A percentile compares a stretch with the other conserved stretches of the same genome.
Conservation (phyloP, 2,113 vertebrate species). For the Halcyon malimbica region DNA sequence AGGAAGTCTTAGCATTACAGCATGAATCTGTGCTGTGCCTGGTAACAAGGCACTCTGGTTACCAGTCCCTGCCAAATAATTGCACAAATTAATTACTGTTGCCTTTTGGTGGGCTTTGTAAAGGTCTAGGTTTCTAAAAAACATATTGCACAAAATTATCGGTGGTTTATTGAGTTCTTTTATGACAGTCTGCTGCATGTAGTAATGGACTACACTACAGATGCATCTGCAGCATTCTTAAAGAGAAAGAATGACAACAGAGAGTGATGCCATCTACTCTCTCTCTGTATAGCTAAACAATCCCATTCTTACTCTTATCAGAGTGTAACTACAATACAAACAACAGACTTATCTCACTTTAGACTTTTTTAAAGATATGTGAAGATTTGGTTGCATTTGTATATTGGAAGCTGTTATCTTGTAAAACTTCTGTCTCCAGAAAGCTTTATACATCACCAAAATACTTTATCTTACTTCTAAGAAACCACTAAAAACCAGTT, state of each 20-base stretch:
- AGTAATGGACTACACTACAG: not conserved
- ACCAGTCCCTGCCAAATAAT: not conserved
- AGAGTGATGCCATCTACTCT: not conserved
- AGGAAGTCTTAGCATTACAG: not conserved
- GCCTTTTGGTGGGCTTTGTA: not conserved
- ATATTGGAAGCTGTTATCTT: not conserved
- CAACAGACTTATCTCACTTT: not conserved
- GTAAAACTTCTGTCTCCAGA: not conserved
- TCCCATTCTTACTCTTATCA: not conserved
- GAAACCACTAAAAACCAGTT: not conserved
- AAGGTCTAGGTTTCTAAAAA: not conserved
- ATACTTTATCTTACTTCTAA: not conserved
- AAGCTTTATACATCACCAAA: not conserved
- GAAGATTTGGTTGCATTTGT: not conserved
- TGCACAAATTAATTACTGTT: not conserved
- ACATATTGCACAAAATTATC: fast-evolving
- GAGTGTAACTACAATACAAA: not conserved
- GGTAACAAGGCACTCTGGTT: not conserved
- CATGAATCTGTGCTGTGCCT: not conserved
- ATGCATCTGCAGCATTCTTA: not conserved
- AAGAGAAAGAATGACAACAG: not conserved
- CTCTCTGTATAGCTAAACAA: not conserved
- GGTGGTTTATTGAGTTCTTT: not conserved
- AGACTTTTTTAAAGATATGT: not conserved
- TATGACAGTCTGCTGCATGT: not conserved